Conservation (phyloP, 2,113 vertebrate species). For the Salvelinus namaycush region DNA sequence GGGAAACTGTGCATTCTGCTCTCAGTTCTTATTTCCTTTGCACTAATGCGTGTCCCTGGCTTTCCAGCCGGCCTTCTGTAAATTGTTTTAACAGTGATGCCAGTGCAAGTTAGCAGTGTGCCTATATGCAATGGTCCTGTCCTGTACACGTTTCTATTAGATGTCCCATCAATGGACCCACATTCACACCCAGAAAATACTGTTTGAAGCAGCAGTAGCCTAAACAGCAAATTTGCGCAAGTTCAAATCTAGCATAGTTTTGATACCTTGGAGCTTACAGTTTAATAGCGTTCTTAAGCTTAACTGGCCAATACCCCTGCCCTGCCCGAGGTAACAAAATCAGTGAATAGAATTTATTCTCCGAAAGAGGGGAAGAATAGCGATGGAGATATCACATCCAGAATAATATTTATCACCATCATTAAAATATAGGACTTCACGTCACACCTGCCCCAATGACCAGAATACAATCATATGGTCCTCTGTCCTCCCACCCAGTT, state of each 20-base stretch:
- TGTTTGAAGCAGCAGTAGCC: background rate
- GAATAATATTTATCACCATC: no score
- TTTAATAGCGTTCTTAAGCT: background rate
- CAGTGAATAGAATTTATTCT: no score
- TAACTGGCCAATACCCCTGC: no score
- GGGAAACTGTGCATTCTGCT: background rate
- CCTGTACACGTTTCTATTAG: background rate
- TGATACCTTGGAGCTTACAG: background rate
- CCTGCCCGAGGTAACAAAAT: no score
- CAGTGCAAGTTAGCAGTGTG: conserved; percentile 6
- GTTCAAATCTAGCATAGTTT: background rate
- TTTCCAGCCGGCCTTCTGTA: background rate
- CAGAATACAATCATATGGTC: background rate
- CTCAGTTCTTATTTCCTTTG: background rate
- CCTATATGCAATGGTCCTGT: background rate
- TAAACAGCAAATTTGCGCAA: background rate
- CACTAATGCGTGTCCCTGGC: conserved; percentile 1
- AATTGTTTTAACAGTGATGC: conserved; percentile 27
- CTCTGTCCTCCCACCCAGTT: background rate
- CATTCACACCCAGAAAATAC: background rate
- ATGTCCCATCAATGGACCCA: background rate
- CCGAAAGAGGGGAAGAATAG: no score
- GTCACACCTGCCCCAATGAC: no score
- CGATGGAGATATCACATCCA: no score
- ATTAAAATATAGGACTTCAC: no score